Base-by-base conservation (phyloP, 2,888 invertebrate species). In the Antheraea assamensis region DNA sequence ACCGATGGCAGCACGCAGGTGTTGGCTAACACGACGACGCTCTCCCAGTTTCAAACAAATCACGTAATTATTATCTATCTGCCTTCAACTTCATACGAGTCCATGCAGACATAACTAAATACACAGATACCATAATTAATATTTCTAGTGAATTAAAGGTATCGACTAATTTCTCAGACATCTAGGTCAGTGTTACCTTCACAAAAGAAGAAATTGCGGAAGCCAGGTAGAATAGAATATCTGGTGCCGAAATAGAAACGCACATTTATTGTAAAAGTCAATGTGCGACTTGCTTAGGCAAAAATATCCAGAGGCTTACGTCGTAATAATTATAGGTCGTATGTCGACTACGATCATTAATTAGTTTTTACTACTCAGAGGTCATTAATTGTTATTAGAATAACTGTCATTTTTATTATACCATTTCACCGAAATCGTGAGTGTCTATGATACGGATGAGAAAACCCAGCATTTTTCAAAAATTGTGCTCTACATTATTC, bases 1-100 rank as follows among this genome's bases (percentile, higher is more conserved):
- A 92, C 91, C 90, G 89, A 92, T 92, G 92, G 90, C 87, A 84
- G 90, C 88, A 90, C 90, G 91, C 90, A 92, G 89, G 88, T 89
- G 83, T 85, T 83, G 84, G 87, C 83, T 84, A 81, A 78, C 79
- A 76, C 78, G 81, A 80, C 77, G 77, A 75, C 68, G 66, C 74
- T 74, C 70, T 73, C 80, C 72, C 77, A 73, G 77, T 75, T 78
- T 70, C 71, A 52, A 76, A 74, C 71, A 24, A 58, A 3, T 13
- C 24, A 24, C 58, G 24, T 58, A 15, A 42, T 42, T 42, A 42
- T 7, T 13, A 42, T 42, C 10, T 24, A 24, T 58, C 24, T 52
- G 21, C 52, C 52, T 19, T 24, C 24, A 24, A 58, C 13, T 24
- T 58, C 24, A 58, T 58, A 8, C 58, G 13, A 58, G 10, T 24